These are phyloP conservation scores for Lasiommata megera DNA, from an alignment of 2,888 invertebrate species.

Conservation along the genomic window DNA sequence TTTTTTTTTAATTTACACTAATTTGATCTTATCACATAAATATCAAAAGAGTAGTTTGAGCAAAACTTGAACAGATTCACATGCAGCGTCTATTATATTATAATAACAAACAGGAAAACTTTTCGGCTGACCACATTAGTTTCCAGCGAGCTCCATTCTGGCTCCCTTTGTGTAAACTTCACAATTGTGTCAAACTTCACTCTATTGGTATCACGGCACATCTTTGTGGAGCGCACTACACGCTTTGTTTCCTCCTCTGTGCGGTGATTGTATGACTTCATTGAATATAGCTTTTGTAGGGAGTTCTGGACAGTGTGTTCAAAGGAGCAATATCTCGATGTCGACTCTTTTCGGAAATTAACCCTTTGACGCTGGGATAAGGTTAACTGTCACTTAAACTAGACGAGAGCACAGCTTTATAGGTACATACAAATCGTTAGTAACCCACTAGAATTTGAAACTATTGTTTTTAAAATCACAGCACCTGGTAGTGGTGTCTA, in stretches of 20 bases:
- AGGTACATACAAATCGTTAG: too few relatives aligned
- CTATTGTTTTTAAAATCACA: too few relatives aligned
- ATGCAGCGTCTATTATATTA: neutral
- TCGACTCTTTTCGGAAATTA: too few relatives aligned
- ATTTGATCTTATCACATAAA: too few relatives aligned
- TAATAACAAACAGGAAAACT: neutral
- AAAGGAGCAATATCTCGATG: neutral
- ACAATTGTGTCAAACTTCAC: conserved; percentile 2
- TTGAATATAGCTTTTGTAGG: conserved; percentile 14
- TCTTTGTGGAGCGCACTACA: conserved; percentile 1
- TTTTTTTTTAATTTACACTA: too few relatives aligned
- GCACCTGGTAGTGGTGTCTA: too few relatives aligned
- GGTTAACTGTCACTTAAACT: too few relatives aligned
- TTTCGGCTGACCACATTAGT: conserved; percentile 6
- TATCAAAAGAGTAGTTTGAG: too few relatives aligned
- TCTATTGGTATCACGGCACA: conserved; percentile 1
- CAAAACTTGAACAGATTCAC: too few relatives aligned
- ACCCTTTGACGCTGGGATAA: too few relatives aligned
- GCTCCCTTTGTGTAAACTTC: neutral
- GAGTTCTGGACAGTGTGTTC: neutral
- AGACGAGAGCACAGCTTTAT: too few relatives aligned
- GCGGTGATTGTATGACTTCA: conserved; percentile 19
- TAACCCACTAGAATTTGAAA: too few relatives aligned
- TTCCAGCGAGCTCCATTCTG: neutral
- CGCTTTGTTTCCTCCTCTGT: conserved; percentile 18